phyloP scores from a whole-genome alignment of 2,888 invertebrate species.

The Peribatodes rhomboidaria region DNA sequence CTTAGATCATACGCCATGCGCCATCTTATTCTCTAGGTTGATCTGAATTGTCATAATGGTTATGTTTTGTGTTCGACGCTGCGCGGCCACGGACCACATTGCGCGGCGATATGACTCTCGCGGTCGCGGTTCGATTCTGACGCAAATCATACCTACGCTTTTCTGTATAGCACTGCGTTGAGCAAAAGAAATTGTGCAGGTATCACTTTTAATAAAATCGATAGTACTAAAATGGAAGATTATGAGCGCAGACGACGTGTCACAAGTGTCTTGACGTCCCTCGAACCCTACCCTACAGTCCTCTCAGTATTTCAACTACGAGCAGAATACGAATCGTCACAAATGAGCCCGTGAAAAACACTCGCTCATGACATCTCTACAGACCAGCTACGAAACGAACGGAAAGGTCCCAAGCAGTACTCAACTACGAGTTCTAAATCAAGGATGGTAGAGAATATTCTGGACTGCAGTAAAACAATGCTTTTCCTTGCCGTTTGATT shows the following conservation, averaged over 20 bases:
- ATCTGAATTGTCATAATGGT: no score
- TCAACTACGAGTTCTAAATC: conserved; percentile 58
- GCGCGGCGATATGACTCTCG: no score
- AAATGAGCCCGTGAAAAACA: conserved; percentile 83
- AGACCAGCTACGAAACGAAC: conserved; percentile 57
- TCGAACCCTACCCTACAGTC: conserved; percentile 52
- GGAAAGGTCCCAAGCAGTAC: conserved; percentile 49
- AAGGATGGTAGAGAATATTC: conserved; percentile 53
- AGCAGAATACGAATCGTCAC: conserved; percentile 80
- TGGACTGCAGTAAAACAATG: conserved; percentile 19
- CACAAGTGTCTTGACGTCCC: conserved; percentile 27
- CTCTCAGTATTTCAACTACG: conserved; percentile 62
- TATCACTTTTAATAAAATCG: conserved; percentile 17
- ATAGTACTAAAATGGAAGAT: conserved; percentile 13
- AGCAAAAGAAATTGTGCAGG: neutral
- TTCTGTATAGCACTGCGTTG: neutral
- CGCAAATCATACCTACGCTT: no score
- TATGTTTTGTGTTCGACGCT: no score
- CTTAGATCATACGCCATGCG: no score
- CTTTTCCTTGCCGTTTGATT: conserved; percentile 71
- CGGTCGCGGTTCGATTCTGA: no score
- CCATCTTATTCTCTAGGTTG: no score
- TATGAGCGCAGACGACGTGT: conserved; percentile 9
- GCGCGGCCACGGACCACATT: no score
- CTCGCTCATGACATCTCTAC: conserved; percentile 70